A percentile compares a stretch with the other conserved stretches of the same genome.
phyloP scores from a whole-genome alignment of 1,140 invertebrate species.

The Drosophila kurseongensis region DNA sequence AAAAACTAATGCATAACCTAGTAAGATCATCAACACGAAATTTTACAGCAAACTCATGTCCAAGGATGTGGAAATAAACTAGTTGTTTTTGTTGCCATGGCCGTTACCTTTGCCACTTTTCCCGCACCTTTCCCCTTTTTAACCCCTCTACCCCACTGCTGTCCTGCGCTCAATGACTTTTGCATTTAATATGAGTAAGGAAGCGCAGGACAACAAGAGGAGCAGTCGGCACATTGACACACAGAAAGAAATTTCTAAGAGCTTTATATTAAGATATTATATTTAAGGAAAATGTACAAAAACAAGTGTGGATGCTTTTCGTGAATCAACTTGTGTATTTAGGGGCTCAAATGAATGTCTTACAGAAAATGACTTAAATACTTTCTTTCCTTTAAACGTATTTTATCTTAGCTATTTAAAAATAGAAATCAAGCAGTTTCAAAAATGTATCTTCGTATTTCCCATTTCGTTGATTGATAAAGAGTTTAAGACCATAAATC shows the following conservation, averaged over 20 bases:
- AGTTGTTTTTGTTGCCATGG: conserved; percentile 68
- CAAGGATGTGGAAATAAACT: conserved; percentile 82
- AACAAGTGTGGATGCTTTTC: no score
- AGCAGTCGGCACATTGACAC: conserved; percentile 26
- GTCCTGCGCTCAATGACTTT: conserved; percentile 81
- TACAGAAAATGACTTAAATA: no score
- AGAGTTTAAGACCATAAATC: no score
- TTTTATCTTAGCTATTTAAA: no score
- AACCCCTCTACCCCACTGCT: conserved; percentile 25
- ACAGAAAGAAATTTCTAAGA: neutral
- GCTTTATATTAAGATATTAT: no score
- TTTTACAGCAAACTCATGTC: conserved; percentile 84
- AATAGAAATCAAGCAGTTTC: no score
- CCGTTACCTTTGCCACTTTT: conserved; percentile 5
- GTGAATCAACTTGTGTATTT: no score
- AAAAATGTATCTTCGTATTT: no score
- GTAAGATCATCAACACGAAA: conserved; percentile 84
- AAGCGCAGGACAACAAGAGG: conserved; percentile 48
- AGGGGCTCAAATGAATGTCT: no score
- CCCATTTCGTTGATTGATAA: no score
- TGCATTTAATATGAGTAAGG: conserved; percentile 79
- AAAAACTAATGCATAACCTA: conserved; percentile 84
- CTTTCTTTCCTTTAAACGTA: no score
- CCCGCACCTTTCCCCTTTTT: neutral
- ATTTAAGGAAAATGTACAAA: no score